A percentile compares a stretch with the other conserved stretches of the same genome.
Evolutionary conservation across 2,888 invertebrate species (phyloP).

Genomic region (Eulithis prunata): DNA sequence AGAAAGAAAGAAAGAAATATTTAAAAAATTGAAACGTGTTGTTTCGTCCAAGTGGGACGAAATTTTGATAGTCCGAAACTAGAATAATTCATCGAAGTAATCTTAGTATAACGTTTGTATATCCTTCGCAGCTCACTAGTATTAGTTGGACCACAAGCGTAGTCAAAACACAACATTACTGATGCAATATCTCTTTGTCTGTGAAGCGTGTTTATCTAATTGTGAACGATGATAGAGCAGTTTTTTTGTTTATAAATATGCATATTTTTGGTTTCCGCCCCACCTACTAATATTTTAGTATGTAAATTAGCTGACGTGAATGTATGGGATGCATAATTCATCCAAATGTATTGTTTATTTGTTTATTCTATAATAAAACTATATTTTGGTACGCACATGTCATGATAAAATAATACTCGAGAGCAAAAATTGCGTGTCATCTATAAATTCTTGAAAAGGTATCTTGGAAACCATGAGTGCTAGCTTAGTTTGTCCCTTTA

Average conservation of each 20-base stretch:
- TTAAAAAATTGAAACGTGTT: too few species aligned
- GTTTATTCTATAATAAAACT: constrained; percentile 9
- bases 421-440: too few species aligned
- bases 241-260: constrained; percentile 67
- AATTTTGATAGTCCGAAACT: too few species aligned
- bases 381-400: not conserved
- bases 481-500: too few species aligned
- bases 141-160: not conserved
- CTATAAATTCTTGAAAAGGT: too few species aligned
- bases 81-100: not conserved
- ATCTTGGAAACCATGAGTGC: too few species aligned
- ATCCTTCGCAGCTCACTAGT: not conserved
- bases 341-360: constrained; percentile 26
- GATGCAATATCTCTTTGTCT: constrained; percentile 26
- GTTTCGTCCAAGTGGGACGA: too few species aligned
- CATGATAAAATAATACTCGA: not conserved
- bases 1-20: too few species aligned
- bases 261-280: constrained; percentile 52
- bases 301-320: constrained; percentile 33
- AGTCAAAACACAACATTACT: constrained; percentile 21
- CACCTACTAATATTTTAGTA: constrained; percentile 33
- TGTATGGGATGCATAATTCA: constrained; percentile 36
- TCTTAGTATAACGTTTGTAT: not conserved
- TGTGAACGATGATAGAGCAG: constrained; percentile 69
- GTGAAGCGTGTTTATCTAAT: constrained; percentile 57